Evolutionary conservation across 1,140 invertebrate species (phyloP), one percentile per base, ranked within the genome.

Genomic region (Lepidurus packardi): DNA sequence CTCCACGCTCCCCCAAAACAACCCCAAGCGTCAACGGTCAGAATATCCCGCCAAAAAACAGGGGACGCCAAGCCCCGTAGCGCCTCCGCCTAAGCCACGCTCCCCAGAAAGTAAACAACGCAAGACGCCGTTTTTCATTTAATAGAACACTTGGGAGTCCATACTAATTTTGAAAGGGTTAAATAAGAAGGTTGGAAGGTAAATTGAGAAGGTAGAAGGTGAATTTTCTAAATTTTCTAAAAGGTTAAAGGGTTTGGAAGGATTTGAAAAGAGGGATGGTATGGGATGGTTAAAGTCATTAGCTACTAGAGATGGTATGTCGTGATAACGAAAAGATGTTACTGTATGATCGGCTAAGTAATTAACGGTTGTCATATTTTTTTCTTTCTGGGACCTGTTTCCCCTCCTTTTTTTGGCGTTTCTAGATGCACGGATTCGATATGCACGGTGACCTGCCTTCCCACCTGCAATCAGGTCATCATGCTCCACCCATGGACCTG

Each of bases 341-440:
- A 76, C 77, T 43, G 25, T 11, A 65, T 73, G 25, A 25, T 53
- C 76, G 43, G 44, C 75, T 25, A 21, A 34, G 76, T 42, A 79
- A 43, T 42, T 43, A 78, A 41, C 76, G 65, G 42, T 24, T 42
- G 44, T 42, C 45, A 41, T 65, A 3, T 24, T 9, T 65, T 65
- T 65, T 65, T 65, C 53, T 11, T 21, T 5, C 4, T 21, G 53
- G 53, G 53, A 21, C 21, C 53, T 41, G 21, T 75, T 6, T 75
- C 1, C 4, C 5, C 43, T 65, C 4, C 41, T 79, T 73, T 42
- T 79, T 78, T 80, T 81, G 43, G 43, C 81, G 45, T 78, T 86
- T 84, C 16, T 86, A 95, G 93, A 94, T 95, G 93, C 93, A 95
- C 81, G 93, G 93, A 41, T 94, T 94, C 83, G 93, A 94, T 84